Percentiles rank a stretch among this genome's conserved stretches.
phyloP scores from a whole-genome alignment of 2,888 invertebrate species.

The Dynastes maya region DNA sequence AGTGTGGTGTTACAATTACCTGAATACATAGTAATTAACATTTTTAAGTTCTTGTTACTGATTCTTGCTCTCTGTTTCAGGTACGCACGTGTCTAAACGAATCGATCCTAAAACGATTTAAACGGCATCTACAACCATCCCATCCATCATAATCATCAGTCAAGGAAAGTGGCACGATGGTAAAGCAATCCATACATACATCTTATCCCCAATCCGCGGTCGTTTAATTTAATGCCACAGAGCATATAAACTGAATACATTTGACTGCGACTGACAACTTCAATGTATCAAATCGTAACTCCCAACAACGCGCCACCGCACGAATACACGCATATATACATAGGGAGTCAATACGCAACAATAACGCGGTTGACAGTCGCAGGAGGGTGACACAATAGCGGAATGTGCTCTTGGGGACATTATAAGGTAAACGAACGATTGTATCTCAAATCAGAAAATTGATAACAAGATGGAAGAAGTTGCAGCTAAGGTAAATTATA shows the following conservation, averaged over 20 bases:
- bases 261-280: slow-evolving; percentile 67
- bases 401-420: not conserved
- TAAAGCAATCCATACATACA: slow-evolving; percentile 61
- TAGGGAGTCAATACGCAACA: slow-evolving; percentile 58
- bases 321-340: slow-evolving; percentile 1
- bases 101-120: slow-evolving; percentile 7
- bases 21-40: no score
- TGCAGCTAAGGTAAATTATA: no score
- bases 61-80: slow-evolving; percentile 55
- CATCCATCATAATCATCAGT: slow-evolving; percentile 63
- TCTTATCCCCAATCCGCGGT: slow-evolving; percentile 53
- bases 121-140: slow-evolving; percentile 23
- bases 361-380: slow-evolving; percentile 3
- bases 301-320: slow-evolving; percentile 30
- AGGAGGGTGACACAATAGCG: slow-evolving; percentile 10
- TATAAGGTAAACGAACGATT: not conserved
- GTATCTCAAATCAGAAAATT: not conserved
- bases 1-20: no score
- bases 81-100: slow-evolving; percentile 52
- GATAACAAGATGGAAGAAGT: not conserved
- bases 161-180: slow-evolving; percentile 57
- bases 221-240: slow-evolving; percentile 66
- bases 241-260: slow-evolving; percentile 65
- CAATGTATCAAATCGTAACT: slow-evolving; percentile 65
- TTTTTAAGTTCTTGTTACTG: no score